These are phyloP conservation scores for Neodiprion pinetum DNA, from an alignment of 1,140 invertebrate genomes.

Conservation along the genomic window DNA sequence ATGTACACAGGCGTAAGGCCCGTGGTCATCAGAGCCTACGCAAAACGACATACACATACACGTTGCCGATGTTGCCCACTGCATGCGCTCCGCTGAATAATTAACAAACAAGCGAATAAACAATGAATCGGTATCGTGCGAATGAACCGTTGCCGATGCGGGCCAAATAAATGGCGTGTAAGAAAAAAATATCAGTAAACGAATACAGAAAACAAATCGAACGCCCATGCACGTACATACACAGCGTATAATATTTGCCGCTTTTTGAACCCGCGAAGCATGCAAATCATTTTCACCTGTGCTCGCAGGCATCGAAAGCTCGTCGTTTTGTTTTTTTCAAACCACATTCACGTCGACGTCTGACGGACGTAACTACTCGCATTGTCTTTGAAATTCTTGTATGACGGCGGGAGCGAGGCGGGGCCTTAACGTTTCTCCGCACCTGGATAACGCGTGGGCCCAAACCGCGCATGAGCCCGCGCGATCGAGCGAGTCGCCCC, in stretches of 20 bases:
- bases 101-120: background rate
- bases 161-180: background rate
- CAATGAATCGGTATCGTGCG: background rate
- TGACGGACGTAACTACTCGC: background rate
- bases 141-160: background rate
- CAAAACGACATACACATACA: background rate
- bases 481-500: constrained; percentile 48
- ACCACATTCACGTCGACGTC: too few relatives aligned
- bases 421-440: constrained; percentile 3
- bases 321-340: too few relatives aligned
- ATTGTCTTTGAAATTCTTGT: constrained; percentile 3
- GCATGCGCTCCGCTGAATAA: background rate
- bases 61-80: too few relatives aligned
- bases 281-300: too few relatives aligned
- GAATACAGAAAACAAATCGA: too few relatives aligned
- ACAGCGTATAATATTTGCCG: too few relatives aligned
- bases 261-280: too few relatives aligned
- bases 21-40: constrained; percentile 2
- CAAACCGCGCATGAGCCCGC: constrained; percentile 28
- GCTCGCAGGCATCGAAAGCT: too few relatives aligned
- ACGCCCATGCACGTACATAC: too few relatives aligned
- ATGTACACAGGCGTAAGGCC: background rate
- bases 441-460: constrained; percentile 31
- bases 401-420: background rate
- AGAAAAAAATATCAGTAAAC: too few relatives aligned